phyloP scores from a whole-genome alignment of 2,113 vertebrate species.

The Dinomys branickii region DNA sequence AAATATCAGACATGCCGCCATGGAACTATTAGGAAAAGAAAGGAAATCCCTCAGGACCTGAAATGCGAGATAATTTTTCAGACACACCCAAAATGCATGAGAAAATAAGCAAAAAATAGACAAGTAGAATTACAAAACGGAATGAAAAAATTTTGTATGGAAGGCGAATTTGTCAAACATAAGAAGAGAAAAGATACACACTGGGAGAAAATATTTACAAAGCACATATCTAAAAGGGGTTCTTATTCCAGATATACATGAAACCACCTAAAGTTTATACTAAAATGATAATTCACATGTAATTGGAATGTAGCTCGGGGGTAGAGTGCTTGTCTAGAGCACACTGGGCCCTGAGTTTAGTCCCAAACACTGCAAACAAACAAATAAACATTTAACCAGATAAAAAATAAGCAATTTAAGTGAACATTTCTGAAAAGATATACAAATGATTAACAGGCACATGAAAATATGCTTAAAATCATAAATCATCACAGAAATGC shows the following conservation, averaged over 20 bases:
- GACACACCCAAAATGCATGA: background rate
- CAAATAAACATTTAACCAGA: background rate
- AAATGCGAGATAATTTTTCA: background rate
- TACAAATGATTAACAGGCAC: background rate
- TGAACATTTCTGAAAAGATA: background rate
- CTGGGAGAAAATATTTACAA: too few species aligned
- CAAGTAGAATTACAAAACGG: background rate
- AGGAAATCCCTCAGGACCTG: background rate
- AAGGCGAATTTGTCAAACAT: background rate
- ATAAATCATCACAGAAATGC: background rate
- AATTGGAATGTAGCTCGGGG: background rate
- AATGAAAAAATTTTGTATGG: background rate
- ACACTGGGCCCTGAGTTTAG: background rate
- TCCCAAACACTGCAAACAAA: background rate
- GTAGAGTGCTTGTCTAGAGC: background rate
- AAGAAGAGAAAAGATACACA: background rate
- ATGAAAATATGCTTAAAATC: background rate
- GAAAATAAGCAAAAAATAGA: background rate
- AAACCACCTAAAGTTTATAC: background rate
- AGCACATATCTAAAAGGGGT: background rate
- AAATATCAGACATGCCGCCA: background rate
- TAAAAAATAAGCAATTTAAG: background rate
- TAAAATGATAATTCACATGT: background rate
- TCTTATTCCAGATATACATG: background rate
- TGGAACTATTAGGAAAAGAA: background rate